A percentile compares a stretch with the other conserved stretches of the same genome.
These are phyloP conservation scores for Callocephalon fimbriatum DNA, from an alignment of 2,113 vertebrate species.

Conservation along the genomic window DNA sequence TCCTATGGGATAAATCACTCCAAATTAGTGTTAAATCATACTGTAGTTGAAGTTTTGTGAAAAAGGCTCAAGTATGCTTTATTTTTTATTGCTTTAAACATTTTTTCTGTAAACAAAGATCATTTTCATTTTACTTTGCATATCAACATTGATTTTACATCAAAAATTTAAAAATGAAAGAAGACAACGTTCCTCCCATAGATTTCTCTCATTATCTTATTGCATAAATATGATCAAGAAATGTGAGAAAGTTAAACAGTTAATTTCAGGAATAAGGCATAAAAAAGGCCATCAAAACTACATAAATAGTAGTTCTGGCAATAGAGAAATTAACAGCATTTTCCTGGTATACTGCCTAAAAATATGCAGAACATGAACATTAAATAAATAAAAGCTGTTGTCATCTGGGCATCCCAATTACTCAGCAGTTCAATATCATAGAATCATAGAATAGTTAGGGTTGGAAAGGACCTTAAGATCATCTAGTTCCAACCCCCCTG, in stretches of 20 bases:
- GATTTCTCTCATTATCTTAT: neutral
- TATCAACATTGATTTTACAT: neutral
- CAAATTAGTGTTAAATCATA: neutral
- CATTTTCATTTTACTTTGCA: neutral
- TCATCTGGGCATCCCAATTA: neutral
- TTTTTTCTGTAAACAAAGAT: neutral
- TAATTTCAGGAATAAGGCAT: neutral
- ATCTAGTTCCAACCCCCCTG: too few species aligned
- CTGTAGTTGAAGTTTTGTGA: neutral
- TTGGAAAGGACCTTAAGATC: too few species aligned
- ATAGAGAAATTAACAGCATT: neutral
- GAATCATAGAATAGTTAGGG: too few species aligned
- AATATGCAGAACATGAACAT: neutral
- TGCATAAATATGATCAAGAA: neutral
- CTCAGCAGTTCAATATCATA: neutral
- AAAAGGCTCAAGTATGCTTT: neutral
- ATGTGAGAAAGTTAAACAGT: neutral
- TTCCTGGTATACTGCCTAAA: neutral
- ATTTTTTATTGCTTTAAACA: neutral
- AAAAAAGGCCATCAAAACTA: neutral
- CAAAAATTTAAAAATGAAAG: neutral
- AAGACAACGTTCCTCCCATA: neutral
- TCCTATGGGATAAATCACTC: neutral
- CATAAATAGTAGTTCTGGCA: neutral
- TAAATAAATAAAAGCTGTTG: neutral